These are phyloP conservation scores for Scaptomyza reducta DNA, from an alignment of 2,888 invertebrate genomes.

Conservation along the genomic window DNA sequence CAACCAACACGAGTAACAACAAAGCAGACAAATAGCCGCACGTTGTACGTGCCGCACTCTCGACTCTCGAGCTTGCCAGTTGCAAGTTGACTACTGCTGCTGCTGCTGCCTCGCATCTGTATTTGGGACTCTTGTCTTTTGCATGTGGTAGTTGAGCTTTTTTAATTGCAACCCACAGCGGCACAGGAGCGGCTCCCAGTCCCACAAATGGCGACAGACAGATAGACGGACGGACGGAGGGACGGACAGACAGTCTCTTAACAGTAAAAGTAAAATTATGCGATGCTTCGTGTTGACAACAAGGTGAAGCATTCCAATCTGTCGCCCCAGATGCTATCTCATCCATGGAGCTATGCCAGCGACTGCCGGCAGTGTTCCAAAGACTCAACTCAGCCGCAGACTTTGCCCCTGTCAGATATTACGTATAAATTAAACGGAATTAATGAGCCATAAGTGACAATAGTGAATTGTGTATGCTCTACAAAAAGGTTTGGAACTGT, in stretches of 20 bases:
- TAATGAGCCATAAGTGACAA: conserved; percentile 20
- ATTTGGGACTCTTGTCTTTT: conserved; percentile 29
- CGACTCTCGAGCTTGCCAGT: conserved; percentile 24
- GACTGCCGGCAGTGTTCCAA: conserved; percentile 9
- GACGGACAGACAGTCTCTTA: conserved; percentile 53
- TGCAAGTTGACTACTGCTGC: conserved; percentile 15
- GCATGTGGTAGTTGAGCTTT: conserved; percentile 72
- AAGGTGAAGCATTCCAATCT: conserved; percentile 73
- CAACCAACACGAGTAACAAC: conserved; percentile 66
- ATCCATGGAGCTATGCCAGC: conserved; percentile 30
- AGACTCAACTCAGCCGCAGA: conserved; percentile 28
- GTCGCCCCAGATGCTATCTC: conserved; percentile 62
- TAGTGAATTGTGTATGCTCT: conserved; percentile 23
- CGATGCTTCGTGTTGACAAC: conserved; percentile 76
- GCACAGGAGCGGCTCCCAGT: conserved; percentile 74
- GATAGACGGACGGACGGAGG: conserved; percentile 1
- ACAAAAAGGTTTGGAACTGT: no score
- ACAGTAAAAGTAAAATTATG: conserved; percentile 77
- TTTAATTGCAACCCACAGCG: conserved; percentile 72
- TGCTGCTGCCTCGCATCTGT: conserved; percentile 45
- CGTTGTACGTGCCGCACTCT: conserved; percentile 73
- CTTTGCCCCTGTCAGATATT: conserved; percentile 66
- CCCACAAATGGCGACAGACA: conserved; percentile 27
- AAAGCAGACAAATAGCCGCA: conserved; percentile 75
- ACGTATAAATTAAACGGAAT: conserved; percentile 73